These are phyloP conservation scores for Rhagonycha lutea DNA, from an alignment of 2,888 invertebrate genomes.

Conservation along the genomic window DNA sequence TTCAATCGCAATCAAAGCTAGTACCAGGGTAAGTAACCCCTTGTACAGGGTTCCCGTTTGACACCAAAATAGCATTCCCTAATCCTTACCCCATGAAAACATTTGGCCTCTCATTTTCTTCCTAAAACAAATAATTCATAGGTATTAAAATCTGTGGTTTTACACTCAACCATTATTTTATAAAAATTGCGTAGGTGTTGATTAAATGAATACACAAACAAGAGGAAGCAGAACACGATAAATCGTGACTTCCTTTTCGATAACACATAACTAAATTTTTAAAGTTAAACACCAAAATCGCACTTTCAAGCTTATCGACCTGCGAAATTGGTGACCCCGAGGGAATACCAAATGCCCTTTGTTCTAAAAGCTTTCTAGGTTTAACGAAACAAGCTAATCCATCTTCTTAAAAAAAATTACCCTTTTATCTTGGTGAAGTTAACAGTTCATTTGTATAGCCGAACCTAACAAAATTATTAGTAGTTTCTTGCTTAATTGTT, in stretches of 20 bases:
- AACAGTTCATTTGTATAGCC: no score
- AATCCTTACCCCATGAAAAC: conserved; percentile 20
- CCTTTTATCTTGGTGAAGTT: no score
- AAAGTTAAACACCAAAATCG: background rate
- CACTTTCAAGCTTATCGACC: background rate
- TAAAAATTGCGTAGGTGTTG: background rate
- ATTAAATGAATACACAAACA: background rate
- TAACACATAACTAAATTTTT: background rate
- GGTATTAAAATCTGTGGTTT: background rate
- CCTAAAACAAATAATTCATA: background rate
- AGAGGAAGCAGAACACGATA: background rate
- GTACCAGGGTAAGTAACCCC: conserved; percentile 61
- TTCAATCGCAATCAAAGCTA: conserved; percentile 70
- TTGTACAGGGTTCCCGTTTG: conserved; percentile 60
- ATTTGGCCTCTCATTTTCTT: background rate
- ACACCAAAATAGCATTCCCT: conserved; percentile 47
- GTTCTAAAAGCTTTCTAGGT: no score
- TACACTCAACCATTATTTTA: background rate
- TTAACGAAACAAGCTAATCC: no score
- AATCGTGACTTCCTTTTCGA: background rate
- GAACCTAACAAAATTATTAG: no score
- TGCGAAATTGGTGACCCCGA: no score
- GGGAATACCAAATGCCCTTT: no score
- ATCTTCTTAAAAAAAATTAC: no score
- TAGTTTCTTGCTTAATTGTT: no score